A percentile compares a stretch with the other conserved stretches of the same genome.
These are phyloP conservation scores for Meta bourneti DNA, from an alignment of 2,888 invertebrate genomes.

Conservation along the genomic window DNA sequence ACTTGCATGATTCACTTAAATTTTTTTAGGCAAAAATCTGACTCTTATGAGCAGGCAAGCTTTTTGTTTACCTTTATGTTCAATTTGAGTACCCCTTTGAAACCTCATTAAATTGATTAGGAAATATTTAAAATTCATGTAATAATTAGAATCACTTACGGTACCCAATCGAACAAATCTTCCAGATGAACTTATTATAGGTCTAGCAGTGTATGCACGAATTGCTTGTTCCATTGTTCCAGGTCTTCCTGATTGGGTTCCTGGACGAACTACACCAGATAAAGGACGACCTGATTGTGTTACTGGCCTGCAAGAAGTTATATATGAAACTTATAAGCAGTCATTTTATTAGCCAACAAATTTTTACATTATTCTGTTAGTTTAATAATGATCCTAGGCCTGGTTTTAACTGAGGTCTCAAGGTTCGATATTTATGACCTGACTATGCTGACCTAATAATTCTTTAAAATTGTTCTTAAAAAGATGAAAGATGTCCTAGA, in stretches of 20 bases:
- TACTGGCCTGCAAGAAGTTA: conserved; percentile 81
- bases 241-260: conserved; percentile 85
- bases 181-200: conserved; percentile 88
- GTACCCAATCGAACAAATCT: conserved; percentile 83
- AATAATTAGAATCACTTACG: conserved; percentile 79
- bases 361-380: too few relatives aligned
- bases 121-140: neutral
- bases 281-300: conserved; percentile 88
- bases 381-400: too few relatives aligned
- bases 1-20: too few relatives aligned
- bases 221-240: conserved; percentile 86
- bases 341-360: too few relatives aligned
- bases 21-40: too few relatives aligned
- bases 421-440: too few relatives aligned
- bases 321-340: too few relatives aligned
- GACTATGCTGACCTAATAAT: too few relatives aligned
- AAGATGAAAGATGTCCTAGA: too few relatives aligned
- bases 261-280: conserved; percentile 89
- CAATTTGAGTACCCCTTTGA: neutral
- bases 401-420: too few relatives aligned
- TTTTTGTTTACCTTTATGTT: neutral
- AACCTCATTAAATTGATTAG: neutral
- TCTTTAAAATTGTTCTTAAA: too few relatives aligned
- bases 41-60: neutral
- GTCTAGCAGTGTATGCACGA: conserved; percentile 86